Evolutionary conservation across 2,113 vertebrate genomes (phyloP).

Genomic region (Carollia perspicillata): DNA sequence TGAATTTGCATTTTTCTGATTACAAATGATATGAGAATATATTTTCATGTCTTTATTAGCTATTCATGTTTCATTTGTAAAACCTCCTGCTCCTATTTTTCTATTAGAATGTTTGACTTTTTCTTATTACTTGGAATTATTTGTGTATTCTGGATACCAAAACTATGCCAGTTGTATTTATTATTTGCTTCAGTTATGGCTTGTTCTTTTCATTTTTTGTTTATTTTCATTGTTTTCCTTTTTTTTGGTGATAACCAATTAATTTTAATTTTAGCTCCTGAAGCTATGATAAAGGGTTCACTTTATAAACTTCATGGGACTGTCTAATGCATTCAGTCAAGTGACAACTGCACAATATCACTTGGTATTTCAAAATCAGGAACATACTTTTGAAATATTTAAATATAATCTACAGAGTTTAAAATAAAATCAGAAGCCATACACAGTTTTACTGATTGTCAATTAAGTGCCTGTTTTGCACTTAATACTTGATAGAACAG

Average conservation of each 20-base stretch:
- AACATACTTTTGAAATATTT: slow-evolving; percentile 82
- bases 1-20: neutral
- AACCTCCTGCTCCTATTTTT: neutral
- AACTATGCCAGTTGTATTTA: neutral
- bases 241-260: slow-evolving; percentile 77
- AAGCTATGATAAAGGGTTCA: slow-evolving; percentile 87
- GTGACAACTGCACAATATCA: slow-evolving; percentile 80
- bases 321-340: slow-evolving; percentile 83
- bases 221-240: neutral
- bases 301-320: slow-evolving; percentile 83
- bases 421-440: slow-evolving; percentile 80
- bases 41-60: neutral
- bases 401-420: slow-evolving; percentile 81
- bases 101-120: neutral
- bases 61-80: neutral
- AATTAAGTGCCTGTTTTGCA: slow-evolving; percentile 75
- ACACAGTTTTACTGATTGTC: slow-evolving; percentile 81
- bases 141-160: neutral
- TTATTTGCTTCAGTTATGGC: neutral
- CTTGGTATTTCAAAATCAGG: slow-evolving; percentile 79
- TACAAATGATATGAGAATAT: neutral
- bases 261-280: slow-evolving; percentile 91
- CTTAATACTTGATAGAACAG: slow-evolving; percentile 77
- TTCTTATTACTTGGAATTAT: neutral
- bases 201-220: neutral